Conservation (phyloP, 2,113 vertebrate genomes). For the Ibidorhyncha struthersii region DNA sequence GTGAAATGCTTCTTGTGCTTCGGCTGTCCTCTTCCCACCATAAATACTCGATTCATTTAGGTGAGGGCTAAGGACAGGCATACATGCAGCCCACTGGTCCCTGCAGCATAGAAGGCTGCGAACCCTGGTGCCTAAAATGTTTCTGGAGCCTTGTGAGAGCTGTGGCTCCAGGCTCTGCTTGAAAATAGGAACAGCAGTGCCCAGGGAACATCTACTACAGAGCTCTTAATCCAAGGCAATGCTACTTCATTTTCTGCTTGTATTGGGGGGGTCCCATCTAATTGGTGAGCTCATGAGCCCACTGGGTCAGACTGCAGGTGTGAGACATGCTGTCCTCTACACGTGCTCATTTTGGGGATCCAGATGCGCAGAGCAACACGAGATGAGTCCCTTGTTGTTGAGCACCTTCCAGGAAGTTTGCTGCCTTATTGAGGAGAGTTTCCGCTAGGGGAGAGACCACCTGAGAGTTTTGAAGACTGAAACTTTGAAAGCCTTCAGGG, state of each 20-base stretch:
- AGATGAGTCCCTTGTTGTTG: neutral
- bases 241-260: neutral
- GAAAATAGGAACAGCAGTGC: neutral
- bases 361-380: neutral
- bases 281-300: neutral
- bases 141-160: neutral
- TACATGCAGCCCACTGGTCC: fast-evolving
- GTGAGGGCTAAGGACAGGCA: neutral
- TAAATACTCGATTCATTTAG: neutral
- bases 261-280: neutral
- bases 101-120: neutral
- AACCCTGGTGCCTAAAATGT: fast-evolving
- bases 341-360: fast-evolving
- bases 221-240: neutral
- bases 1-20: fast-evolving
- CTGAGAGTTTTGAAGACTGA: neutral
- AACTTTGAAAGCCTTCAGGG: neutral
- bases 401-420: neutral
- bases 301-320: fast-evolving
- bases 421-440: neutral
- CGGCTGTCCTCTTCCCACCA: neutral
- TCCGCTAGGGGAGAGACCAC: neutral
- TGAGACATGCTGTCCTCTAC: neutral
- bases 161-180: neutral
- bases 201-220: neutral